Evolutionary conservation across 2,113 vertebrate genomes (phyloP), one percentile per base, ranked within the genome.

Genomic region (Sinocyclocheilus anshuiensis): DNA sequence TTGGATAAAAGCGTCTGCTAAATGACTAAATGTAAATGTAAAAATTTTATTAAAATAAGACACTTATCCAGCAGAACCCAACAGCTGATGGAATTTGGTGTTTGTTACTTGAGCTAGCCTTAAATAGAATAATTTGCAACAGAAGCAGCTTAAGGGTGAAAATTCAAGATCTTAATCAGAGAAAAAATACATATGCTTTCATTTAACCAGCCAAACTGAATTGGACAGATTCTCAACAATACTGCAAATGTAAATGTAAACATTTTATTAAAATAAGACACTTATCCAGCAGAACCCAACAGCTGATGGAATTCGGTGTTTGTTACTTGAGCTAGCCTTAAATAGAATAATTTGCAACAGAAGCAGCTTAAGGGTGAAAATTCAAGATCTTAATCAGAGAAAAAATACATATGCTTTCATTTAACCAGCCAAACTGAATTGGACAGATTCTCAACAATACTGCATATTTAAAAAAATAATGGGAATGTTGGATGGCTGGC

Each of bases 401-500:
- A 53, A 90, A 86, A 72, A 77, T 24, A 87, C 88, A 83, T 67
- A 76, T 79, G 87, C 86, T 90, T 80, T 53, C 67, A 89, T 90
- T 89, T 85, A 89, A 91, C 67, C 83, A 65, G 33, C 86, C 75
- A 81, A 83, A 88, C 83, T 88, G 89, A 87, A 90, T 86, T 55
- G 78, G 81, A 45, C 16, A 39, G 75, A 55, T 86, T 92, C 88
- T 77, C 69, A 79, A 75, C 42, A 88, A 87, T 86, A 77, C 33
- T n/a, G 75, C 74, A 16, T 71, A 39, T 10, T 65, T 81, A 81
- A 50, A 55, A 78, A 69, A 77, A 74, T 91, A 90, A 94, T 93
- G 87, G 80, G 77, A 92, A 94, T 91, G 84, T 93, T 92, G 92
- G 88, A 92, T 91, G 91, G 83, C 87, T 86, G 92, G 83, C 87